phyloP scores from a whole-genome alignment of 2,113 vertebrate genomes.

The Calidris pugnax region DNA sequence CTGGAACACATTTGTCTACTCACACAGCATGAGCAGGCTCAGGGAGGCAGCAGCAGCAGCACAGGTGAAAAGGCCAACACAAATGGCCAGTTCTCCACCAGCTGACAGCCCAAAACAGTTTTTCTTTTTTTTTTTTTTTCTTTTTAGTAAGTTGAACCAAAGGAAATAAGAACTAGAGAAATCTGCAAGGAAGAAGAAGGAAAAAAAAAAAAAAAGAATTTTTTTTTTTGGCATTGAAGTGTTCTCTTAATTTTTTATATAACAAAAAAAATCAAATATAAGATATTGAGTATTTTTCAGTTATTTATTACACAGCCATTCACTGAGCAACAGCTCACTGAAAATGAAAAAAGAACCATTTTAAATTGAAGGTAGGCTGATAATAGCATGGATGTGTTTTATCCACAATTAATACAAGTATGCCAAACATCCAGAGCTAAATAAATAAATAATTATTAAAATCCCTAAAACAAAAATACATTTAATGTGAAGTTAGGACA shows the following conservation, averaged over 20 bases:
- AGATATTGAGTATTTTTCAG: background rate
- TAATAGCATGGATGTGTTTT: background rate
- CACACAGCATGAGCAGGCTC: background rate
- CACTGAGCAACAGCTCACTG: background rate
- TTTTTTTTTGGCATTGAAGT: background rate
- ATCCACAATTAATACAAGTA: background rate
- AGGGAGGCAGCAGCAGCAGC: background rate
- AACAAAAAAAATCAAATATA: background rate
- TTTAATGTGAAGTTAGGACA: background rate
- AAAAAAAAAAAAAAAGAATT: no score
- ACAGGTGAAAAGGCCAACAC: background rate
- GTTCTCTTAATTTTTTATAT: background rate
- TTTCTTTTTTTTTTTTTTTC: background rate
- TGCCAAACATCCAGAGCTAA: background rate
- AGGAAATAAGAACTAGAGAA: background rate
- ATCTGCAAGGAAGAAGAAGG: background rate
- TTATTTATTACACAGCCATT: background rate
- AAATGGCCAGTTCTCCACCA: background rate
- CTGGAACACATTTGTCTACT: background rate
- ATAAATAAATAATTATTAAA: background rate
- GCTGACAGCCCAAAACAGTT: background rate
- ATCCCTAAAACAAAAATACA: no score
- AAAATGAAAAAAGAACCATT: background rate
- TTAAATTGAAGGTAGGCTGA: background rate
- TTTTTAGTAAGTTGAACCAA: background rate